Base-by-base conservation (phyloP, 2,113 vertebrate genomes). In the Pleuronectes platessa region DNA sequence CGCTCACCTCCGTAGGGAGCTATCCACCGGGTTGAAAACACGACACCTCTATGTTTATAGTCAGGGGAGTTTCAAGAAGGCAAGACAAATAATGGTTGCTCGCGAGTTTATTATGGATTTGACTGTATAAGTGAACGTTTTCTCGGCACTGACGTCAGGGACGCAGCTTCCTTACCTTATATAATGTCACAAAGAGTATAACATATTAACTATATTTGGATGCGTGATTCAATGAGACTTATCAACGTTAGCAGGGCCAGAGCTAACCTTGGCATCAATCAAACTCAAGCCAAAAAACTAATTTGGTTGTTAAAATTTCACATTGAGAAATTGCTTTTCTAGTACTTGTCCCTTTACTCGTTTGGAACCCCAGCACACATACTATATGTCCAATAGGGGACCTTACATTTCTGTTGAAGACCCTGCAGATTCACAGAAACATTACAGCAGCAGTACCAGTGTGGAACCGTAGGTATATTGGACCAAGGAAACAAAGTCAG, bases 401-500 rank as follows among this genome's bases (percentile, higher is more conserved):
- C 35, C 9, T 2, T 9, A 37, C 35, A 37, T 37, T 37, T 37
- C 40, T 42, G 40, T 31, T 31, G 31, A 31, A 31, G 31, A 31
- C 31, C 5, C 31, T 31, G 31, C 31, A 37, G 35, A 42, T 42
- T 42, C 31, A 31, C 31, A 31, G 40, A 42, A 42, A 42, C 11
- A 13, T 40, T 2, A 42, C 40, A 13, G 40, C 3, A 51, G 20
- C 17, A 49, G 2, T 5, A 54, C 2, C 56, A 45, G 20, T 20
- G 35, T 35, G 13, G 55, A 68, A 45, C 37, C 17, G n/a, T 21
- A 6, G 21, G 15, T 15, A 68, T 47, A 7, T 60, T 55, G 51
- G 20, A 27, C 14, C 11, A 9, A 54, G 42, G 18, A 55, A 61
- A 76, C 49, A 56, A 68, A 51, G 51, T 78, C 17, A 37, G 17